Base-by-base conservation (phyloP, 2,888 invertebrate species). In the Nemotelus pantherinus region DNA sequence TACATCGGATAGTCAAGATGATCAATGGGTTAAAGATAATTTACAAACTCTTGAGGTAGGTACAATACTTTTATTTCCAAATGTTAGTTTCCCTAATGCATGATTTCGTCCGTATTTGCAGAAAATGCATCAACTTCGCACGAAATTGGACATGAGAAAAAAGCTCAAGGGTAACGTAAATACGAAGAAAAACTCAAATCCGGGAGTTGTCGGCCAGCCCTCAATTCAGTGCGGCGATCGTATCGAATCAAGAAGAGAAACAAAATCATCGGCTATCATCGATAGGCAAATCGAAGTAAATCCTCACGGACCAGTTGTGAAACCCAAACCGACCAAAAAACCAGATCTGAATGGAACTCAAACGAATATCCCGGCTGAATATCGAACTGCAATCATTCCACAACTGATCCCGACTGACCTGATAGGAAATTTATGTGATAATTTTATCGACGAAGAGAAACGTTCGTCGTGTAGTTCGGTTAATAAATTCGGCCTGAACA, bases 1-100 rank as follows among this genome's bases (percentile, higher is more conserved):
- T 25, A 63, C 70, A 50, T 63, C 79, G 6, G 79, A 80, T 58
- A 77, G 77, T 71, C 78, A 80, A 63, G 77, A 80, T 25, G 80
- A 80, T 57, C 81, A 81, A 74, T 81, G 80, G 80, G 74, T 81
- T 5, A 81, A 81, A 55, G 81, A 81, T 71, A 81, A 81, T 78
- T 53, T 81, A 45, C 79, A 81, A 70, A 81, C 81, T 48, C 77
- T 81, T 58, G 81, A 81, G 58, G 81, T 81, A 80, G 53, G 44
- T 64, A 10, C 2, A 45, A 43, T 39, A 58, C 39, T 70, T 44
- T 3, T 44, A 74, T 58, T 2, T 43, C 41, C 10, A 9, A 5
- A 25, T 58, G 58, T 58, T 58, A 53, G 6, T 39, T 47, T 70
- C 50, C 3, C 25, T 48, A 39, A 5, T 39, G 7, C 7, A 25